These are phyloP conservation scores for Ceratosolen fusciceps DNA, from an alignment of 1,140 invertebrate species.

Conservation along the genomic window DNA sequence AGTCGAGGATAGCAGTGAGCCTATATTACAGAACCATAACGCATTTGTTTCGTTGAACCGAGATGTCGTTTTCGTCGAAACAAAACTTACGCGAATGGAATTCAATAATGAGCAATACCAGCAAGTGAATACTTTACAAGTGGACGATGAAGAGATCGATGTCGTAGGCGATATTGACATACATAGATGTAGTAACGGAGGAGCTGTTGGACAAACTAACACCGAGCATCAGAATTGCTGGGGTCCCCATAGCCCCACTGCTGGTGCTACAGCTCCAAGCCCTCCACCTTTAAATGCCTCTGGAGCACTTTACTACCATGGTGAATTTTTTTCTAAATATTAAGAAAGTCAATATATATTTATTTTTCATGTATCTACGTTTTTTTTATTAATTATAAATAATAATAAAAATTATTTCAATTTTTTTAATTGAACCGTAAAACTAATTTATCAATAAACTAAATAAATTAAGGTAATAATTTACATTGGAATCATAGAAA, in stretches of 20 bases:
- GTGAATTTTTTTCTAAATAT: constrained; percentile 65
- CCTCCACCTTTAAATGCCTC: constrained; percentile 76
- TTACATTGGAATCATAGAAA: no score
- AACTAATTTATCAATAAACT: no score
- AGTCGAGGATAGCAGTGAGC: constrained; percentile 68
- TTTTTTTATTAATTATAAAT: no score
- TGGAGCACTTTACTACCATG: constrained; percentile 78
- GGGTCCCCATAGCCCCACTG: constrained; percentile 81
- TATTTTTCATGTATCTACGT: no score
- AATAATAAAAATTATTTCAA: no score
- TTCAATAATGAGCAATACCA: constrained; percentile 20
- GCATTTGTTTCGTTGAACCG: background rate
- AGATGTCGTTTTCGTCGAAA: constrained; percentile 2
- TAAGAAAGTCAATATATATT: background rate
- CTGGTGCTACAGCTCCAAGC: constrained; percentile 81
- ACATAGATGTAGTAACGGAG: background rate
- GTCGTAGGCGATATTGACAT: constrained; percentile 77
- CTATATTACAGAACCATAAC: background rate
- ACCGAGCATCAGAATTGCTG: constrained; percentile 72
- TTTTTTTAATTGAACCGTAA: no score
- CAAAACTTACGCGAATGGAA: constrained; percentile 48
- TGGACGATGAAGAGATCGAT: constrained; percentile 86
- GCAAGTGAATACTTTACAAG: constrained; percentile 55
- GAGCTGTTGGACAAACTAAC: constrained; percentile 45
- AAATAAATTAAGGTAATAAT: no score